These are phyloP conservation scores for Adelges cooleyi DNA, from an alignment of 1,140 invertebrate species.

Conservation along the genomic window DNA sequence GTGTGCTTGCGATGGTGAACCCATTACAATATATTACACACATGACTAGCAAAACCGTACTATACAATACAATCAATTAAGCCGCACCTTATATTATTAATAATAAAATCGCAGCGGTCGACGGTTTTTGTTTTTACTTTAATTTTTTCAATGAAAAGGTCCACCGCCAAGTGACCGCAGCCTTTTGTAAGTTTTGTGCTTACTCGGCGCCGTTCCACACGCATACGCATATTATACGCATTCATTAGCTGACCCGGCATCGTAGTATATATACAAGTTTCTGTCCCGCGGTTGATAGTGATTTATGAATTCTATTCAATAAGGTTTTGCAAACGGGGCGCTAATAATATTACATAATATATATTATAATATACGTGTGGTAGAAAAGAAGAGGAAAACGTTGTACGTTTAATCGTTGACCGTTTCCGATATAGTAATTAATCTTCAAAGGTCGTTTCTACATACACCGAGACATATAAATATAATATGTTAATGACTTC, in stretches of 20 bases:
- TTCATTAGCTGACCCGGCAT: conserved; percentile 27
- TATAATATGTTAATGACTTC: too few species aligned
- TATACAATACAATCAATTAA: too few species aligned
- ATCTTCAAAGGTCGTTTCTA: neutral
- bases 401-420: neutral
- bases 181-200: conserved; percentile 26
- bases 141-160: conserved; percentile 8
- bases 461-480: too few species aligned
- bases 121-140: neutral
- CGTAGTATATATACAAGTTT: neutral
- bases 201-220: neutral
- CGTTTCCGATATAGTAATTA: conserved; percentile 3
- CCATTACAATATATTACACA: too few species aligned
- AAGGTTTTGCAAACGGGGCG: neutral
- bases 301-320: conserved; percentile 27
- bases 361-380: too few species aligned
- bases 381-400: neutral
- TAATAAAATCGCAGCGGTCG: neutral
- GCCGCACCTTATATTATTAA: neutral
- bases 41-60: neutral
- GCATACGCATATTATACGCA: neutral
- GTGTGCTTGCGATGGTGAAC: conserved; percentile 9
- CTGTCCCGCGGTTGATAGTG: neutral
- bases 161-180: conserved; percentile 3
- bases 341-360: too few species aligned